A percentile compares a stretch with the other conserved stretches of the same genome.
phyloP scores from a whole-genome alignment of 1,140 invertebrate genomes.

The Bombus polaris region DNA sequence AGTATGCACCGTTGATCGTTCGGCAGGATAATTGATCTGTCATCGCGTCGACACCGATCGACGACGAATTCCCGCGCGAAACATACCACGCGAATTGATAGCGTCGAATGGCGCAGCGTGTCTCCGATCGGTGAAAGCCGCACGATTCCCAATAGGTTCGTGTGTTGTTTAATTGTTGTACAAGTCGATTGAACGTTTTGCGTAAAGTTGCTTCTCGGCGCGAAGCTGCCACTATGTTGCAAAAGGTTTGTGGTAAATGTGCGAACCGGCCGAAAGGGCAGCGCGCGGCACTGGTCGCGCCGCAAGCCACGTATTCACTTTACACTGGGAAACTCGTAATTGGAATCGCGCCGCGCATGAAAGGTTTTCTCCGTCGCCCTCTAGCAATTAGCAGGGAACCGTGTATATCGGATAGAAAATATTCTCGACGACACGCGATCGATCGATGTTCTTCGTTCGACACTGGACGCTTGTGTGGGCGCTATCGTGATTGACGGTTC shows the following conservation, averaged over 20 bases:
- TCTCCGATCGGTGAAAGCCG: not conserved
- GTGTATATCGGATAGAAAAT: slow-evolving; percentile 4
- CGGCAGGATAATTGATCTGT: slow-evolving; percentile 53
- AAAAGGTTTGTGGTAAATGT: slow-evolving; percentile 48
- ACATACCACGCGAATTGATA: slow-evolving; percentile 49
- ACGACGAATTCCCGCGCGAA: not conserved
- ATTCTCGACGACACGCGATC: slow-evolving; percentile 22
- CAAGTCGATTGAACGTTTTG: slow-evolving; percentile 31
- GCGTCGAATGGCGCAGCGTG: slow-evolving; percentile 18
- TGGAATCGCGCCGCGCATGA: not conserved
- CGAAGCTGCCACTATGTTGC: slow-evolving; percentile 16
- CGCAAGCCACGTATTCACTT: slow-evolving; percentile 41
- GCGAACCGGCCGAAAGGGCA: slow-evolving; percentile 51
- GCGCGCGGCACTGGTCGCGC: slow-evolving; percentile 29
- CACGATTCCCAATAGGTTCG: not conserved
- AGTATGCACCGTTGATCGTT: not conserved
- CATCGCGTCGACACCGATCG: slow-evolving; percentile 49
- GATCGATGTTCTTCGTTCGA: slow-evolving; percentile 27
- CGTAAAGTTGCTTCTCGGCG: slow-evolving; percentile 3
- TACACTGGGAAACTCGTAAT: slow-evolving; percentile 59
- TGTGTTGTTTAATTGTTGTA: slow-evolving; percentile 36
- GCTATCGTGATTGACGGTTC: not conserved
- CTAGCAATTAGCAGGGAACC: slow-evolving; percentile 45
- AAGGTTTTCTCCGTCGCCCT: slow-evolving; percentile 23
- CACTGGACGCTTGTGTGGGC: not conserved